These are phyloP conservation scores for Chloropsis hardwickii DNA, from an alignment of 2,113 vertebrate species.

Conservation along the genomic window DNA sequence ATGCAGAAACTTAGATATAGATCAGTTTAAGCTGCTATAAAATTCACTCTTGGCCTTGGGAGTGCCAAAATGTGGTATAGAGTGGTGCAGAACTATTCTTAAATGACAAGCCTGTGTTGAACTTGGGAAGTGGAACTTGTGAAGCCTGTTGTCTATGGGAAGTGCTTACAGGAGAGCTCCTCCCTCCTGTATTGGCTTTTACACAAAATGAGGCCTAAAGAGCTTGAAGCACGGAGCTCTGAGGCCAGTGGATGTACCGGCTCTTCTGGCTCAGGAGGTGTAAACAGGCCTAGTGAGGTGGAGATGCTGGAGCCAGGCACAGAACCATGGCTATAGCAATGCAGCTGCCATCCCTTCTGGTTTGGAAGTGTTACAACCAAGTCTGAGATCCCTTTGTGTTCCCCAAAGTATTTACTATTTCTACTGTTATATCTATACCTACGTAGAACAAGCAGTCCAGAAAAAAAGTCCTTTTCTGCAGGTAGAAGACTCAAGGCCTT, in stretches of 20 bases:
- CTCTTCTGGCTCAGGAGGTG: background rate
- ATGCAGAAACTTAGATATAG: background rate
- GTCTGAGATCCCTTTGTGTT: background rate
- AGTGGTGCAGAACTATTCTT: background rate
- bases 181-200: background rate
- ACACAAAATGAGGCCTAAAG: background rate
- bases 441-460: background rate
- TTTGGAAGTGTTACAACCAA: background rate
- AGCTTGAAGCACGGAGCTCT: background rate
- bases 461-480: background rate
- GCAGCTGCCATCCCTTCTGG: background rate
- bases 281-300: background rate
- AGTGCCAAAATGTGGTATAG: background rate
- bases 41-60: background rate
- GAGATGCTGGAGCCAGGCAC: background rate
- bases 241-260: background rate
- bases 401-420: background rate
- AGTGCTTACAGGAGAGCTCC: background rate
- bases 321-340: background rate
- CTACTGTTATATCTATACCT: background rate
- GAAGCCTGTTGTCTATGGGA: background rate
- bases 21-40: background rate
- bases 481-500: background rate
- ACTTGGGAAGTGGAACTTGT: background rate
- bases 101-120: background rate